phyloP scores from a whole-genome alignment of 2,888 invertebrate species.

The Zele albiditarsus region DNA sequence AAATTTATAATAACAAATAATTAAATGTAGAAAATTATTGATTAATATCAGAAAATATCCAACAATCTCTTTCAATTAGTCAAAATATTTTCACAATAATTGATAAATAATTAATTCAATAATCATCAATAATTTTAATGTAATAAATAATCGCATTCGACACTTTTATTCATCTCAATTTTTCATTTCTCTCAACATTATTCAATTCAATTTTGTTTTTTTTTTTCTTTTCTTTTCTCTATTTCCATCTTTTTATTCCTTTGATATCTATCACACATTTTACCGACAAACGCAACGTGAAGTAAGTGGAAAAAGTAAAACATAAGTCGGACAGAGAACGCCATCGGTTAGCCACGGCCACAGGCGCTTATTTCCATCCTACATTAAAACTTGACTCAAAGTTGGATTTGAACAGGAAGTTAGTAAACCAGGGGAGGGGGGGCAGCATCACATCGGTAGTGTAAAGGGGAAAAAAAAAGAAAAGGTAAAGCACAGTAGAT shows the following conservation, averaged over 20 bases:
- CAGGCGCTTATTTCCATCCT: slow-evolving; percentile 32
- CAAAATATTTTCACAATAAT: too few relatives aligned
- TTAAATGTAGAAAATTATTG: too few relatives aligned
- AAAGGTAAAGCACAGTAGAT: slow-evolving; percentile 18
- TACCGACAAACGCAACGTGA: not conserved
- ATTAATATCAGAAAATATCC: too few relatives aligned
- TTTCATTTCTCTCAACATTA: not conserved
- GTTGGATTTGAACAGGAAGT: slow-evolving; percentile 41
- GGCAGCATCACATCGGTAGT: slow-evolving; percentile 24
- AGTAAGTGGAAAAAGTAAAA: slow-evolving; percentile 17
- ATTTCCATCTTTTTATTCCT: not conserved
- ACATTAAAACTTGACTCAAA: slow-evolving; percentile 35
- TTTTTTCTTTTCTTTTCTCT: too few relatives aligned
- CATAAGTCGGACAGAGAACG: slow-evolving; percentile 34
- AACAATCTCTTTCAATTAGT: too few relatives aligned
- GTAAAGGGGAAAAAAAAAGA: not conserved
- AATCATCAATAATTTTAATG: too few relatives aligned
- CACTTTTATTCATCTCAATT: too few relatives aligned
- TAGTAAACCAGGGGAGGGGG: slow-evolving; percentile 36
- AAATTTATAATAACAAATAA: too few relatives aligned
- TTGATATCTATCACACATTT: slow-evolving; percentile 1
- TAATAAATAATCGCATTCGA: too few relatives aligned
- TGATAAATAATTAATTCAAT: too few relatives aligned
- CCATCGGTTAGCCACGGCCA: slow-evolving; percentile 21
- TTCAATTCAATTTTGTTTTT: not conserved